These are phyloP conservation scores for Zoanthus sansibaricus DNA, from an alignment of 92 coral and sea anemone species.

Conservation along the genomic window DNA sequence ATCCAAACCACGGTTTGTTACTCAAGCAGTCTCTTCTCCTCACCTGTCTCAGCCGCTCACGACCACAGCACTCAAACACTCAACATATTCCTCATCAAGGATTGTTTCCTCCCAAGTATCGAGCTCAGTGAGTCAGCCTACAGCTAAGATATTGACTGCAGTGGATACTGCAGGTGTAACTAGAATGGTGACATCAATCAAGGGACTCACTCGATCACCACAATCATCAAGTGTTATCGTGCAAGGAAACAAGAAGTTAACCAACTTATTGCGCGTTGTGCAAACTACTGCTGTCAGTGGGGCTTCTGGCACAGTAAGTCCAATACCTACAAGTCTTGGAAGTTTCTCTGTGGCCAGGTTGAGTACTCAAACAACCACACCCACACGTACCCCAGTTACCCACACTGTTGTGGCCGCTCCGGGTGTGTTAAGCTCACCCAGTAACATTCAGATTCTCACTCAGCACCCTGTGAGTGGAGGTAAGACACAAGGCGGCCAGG, in stretches of 20 bases:
- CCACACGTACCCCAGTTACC: constrained; percentile 20
- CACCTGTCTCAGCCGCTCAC: constrained; percentile 25
- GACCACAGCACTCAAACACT: background rate
- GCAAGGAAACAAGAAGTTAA: constrained; percentile 17
- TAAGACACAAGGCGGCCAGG: constrained; percentile 28
- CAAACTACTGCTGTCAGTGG: constrained; percentile 23
- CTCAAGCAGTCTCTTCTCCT: constrained; percentile 24
- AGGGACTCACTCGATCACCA: constrained; percentile 15
- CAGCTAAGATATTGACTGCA: background rate
- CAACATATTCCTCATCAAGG: constrained; percentile 20
- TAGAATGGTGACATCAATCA: constrained; percentile 4
- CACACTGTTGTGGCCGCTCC: constrained; percentile 40
- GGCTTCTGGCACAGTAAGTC: constrained; percentile 15
- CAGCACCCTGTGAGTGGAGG: constrained; percentile 27
- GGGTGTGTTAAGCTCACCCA: constrained; percentile 25
- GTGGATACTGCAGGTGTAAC: background rate
- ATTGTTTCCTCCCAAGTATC: constrained; percentile 6
- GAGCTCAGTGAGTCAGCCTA: constrained; percentile 8
- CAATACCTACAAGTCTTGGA: background rate
- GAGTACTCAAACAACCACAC: background rate
- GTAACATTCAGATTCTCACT: constrained; percentile 39
- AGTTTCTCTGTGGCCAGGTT: background rate
- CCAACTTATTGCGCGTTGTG: constrained; percentile 7
- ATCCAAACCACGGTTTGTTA: constrained; percentile 33
- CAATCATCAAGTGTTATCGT: constrained; percentile 17